Base-by-base conservation (phyloP, 1,140 invertebrate species). In the Drosophila neocordata region DNA sequence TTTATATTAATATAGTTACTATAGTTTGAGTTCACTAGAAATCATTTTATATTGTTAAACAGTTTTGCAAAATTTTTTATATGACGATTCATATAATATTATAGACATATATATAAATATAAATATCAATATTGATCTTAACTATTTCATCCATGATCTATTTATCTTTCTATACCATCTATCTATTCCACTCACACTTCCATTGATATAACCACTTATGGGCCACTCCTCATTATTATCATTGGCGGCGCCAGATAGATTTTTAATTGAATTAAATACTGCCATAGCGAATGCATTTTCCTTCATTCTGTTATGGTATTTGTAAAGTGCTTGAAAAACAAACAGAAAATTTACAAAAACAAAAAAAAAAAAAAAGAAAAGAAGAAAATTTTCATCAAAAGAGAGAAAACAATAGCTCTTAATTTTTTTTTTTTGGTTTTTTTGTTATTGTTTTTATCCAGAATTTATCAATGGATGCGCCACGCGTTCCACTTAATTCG, bases 231-330 rank as follows among this genome's bases (percentile, higher is more conserved):
- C 53, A 9, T 13, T 20, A 48, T 20, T 48, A 48, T 56, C 53
- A 56, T 56, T 34, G 31, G 53, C 27, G 53, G 53, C 53, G 53
- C 53, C 53, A 56, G 53, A 56, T 56, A 56, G 53, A 56, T 56
- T 56, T 56, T 56, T 56, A 56, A 56, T 56, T 56, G 22, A 56
- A 56, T 56, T 56, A 56, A 34, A 56, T 56, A 18, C 31, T 5
- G 9, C 41, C 41, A 48, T 9, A 48, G 41, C 18, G 41, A 48
- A 48, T 48, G 41, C 15, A 20, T 48, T 18, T 20, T 48, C 41
- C 2, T 9, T 20, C 15, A 20, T 20, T 48, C 41, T 48, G 15
- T 48, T 20, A 9, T 48, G 41, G 41, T 3, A 48, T 48, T 48
- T 18, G 41, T 48, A 48, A 11, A 48, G 41, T 48, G 41, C 41